Percentiles rank a stretch among this genome's conserved stretches.
Evolutionary conservation across 2,888 invertebrate genomes (phyloP).

Genomic region (Pilophorus perplexus): DNA sequence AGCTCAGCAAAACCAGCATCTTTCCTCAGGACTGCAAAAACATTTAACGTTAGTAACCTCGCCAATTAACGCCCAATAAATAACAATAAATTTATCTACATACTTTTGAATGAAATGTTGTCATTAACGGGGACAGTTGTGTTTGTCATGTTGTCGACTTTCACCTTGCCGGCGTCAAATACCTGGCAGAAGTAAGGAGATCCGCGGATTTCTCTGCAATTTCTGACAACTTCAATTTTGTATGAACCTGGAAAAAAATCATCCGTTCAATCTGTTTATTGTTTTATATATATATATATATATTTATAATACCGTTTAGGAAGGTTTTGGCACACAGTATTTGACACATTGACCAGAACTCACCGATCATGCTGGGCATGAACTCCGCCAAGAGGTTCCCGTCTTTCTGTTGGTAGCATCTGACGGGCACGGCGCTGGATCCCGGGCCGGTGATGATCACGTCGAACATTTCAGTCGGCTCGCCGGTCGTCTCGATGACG

Average conservation of each 20-base stretch:
- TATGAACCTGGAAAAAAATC: constrained; percentile 52
- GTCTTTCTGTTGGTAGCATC: constrained; percentile 94
- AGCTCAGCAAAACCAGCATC: constrained; percentile 82
- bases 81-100: constrained; percentile 50
- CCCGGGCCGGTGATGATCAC: constrained; percentile 83
- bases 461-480: constrained; percentile 84
- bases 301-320: too few relatives aligned
- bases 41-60: neutral
- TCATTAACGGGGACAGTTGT: constrained; percentile 79
- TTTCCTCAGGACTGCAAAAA: constrained; percentile 55
- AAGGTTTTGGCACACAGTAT: too few relatives aligned
- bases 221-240: constrained; percentile 79
- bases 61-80: neutral
- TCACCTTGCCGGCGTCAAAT: constrained; percentile 81
- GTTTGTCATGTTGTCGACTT: constrained; percentile 61
- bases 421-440: constrained; percentile 76
- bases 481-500: constrained; percentile 82
- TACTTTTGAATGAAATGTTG: constrained; percentile 77
- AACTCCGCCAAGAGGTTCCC: constrained; percentile 94
- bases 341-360: too few relatives aligned
- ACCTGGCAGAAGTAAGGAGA: constrained; percentile 93
- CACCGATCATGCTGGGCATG: constrained; percentile 68
- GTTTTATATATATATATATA: too few relatives aligned
- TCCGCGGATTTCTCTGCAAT: constrained; percentile 84
- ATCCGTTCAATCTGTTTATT: too few relatives aligned